These are phyloP conservation scores for Drosophila mayaguana DNA, from an alignment of 2,888 invertebrate species.

Conservation along the genomic window DNA sequence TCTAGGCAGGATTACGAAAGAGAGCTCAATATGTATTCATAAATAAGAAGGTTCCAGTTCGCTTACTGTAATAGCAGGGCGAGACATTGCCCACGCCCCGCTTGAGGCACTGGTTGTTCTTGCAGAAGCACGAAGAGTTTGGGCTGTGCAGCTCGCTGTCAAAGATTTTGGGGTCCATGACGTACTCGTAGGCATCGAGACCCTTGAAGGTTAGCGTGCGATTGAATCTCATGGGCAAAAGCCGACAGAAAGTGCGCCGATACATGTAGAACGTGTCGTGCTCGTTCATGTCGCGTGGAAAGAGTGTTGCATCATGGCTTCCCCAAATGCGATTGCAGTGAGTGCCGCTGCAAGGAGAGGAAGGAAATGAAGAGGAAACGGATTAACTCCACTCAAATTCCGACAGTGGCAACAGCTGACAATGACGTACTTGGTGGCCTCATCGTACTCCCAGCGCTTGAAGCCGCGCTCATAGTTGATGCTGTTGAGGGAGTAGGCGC, in stretches of 20 bases:
- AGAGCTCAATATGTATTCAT: background rate
- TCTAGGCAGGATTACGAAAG: slow-evolving; percentile 82
- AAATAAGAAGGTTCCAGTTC: background rate
- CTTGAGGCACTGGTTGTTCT: slow-evolving; percentile 86
- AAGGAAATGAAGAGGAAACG: background rate
- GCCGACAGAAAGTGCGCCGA: slow-evolving; percentile 91
- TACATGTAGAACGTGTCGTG: slow-evolving; percentile 88
- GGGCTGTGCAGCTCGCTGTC: slow-evolving; percentile 86
- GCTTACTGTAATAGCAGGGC: slow-evolving; percentile 90
- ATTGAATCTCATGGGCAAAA: slow-evolving; percentile 87
- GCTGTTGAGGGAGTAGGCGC: slow-evolving; percentile 86
- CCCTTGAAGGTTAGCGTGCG: slow-evolving; percentile 85
- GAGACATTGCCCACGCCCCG: slow-evolving; percentile 89
- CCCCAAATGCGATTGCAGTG: slow-evolving; percentile 90
- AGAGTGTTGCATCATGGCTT: slow-evolving; percentile 90
- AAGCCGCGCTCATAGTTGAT: slow-evolving; percentile 90
- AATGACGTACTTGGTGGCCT: slow-evolving; percentile 72
- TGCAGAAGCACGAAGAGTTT: slow-evolving; percentile 89
- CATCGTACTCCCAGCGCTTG: slow-evolving; percentile 88
- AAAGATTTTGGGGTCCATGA: slow-evolving; percentile 87
- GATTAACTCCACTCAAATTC: fast-evolving
- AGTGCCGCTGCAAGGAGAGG: slow-evolving; percentile 85
- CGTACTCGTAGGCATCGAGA: slow-evolving; percentile 87
- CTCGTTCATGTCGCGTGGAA: slow-evolving; percentile 87
- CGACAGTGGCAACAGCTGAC: too few relatives aligned